Base-by-base conservation (phyloP, 64 coral and sea anemone species). In the Stichodactyla helianthus region DNA sequence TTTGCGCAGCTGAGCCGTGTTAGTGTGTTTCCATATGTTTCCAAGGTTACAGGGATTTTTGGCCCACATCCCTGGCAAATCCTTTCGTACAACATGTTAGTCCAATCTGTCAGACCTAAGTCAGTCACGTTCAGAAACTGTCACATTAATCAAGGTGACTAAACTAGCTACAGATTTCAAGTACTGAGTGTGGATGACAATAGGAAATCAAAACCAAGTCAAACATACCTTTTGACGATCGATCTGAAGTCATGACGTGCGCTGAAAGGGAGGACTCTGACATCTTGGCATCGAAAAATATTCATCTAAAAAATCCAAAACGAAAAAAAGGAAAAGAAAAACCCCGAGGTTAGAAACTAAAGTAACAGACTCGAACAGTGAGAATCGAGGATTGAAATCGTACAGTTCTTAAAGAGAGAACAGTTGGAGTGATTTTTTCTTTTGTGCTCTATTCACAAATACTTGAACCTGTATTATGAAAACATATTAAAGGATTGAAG, bases 401-500 rank as follows among this genome's bases (percentile, higher is more conserved):
- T 74, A 74, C 23, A 31, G 12, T 74, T 74, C 27, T 4, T 74
- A 26, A 26, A 31, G 22, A 31, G 8, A 74, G 68, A 74, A 31
- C 10, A 31, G n/a, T 22, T 74, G 68, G 25, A 31, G 68, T 11
- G 25, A 74, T 27, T 23, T 71, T 7, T 28, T 6, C 14, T 74
- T 31, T 44, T 74, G 25, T 9, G 68, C 27, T 13, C 26, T 31
- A 74, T 65, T 65, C 62, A 65, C 68, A 74, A 74, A 31, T 74
- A 31, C 68, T 74, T 31, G 68, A 74, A 74, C 68, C 12, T 31
- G 68, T 31, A 9, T 74, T 27, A 74, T 74, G 68, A 74, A 74
- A 74, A 74, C 68, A 74, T 27, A 74, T 74, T 74, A 74, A 74
- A 10, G 68, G 68, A 74, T 74, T 35, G 68, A 5, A 74, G 68